phyloP scores from a whole-genome alignment of 2,888 invertebrate genomes.

The Zonitis immaculata region DNA sequence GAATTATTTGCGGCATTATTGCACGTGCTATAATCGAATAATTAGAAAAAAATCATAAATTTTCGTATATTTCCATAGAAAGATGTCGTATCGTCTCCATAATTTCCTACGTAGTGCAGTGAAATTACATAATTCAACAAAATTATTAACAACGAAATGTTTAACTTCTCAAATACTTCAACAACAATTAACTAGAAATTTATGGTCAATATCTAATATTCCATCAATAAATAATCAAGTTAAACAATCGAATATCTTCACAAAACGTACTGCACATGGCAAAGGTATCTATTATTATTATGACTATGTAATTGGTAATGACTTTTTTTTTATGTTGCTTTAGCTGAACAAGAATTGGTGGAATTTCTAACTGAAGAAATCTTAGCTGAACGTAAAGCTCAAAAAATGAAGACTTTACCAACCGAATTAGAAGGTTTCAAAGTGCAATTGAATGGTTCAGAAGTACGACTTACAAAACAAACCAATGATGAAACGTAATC shows the following conservation, averaged over 20 bases:
- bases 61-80: too few species aligned
- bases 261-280: not conserved
- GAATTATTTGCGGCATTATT: too few species aligned
- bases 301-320: too few species aligned
- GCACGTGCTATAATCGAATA: too few species aligned
- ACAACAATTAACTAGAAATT: not conserved
- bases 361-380: constrained; percentile 94
- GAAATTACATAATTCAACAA: not conserved
- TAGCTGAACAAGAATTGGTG: constrained; percentile 81
- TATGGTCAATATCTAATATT: not conserved
- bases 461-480: constrained; percentile 76
- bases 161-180: not conserved
- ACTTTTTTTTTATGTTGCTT: constrained; percentile 4
- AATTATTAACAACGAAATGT: not conserved
- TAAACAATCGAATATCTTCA: not conserved
- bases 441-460: constrained; percentile 74
- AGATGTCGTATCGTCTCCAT: not conserved
- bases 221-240: not conserved
- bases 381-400: constrained; percentile 80
- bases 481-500: constrained; percentile 66
- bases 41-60: too few species aligned
- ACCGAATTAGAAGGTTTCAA: constrained; percentile 76
- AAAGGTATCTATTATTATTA: not conserved
- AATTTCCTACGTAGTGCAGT: not conserved
- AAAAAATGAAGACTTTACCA: constrained; percentile 69